Conservation (phyloP, 2,888 invertebrate species). For the Campoletis raptor region DNA sequence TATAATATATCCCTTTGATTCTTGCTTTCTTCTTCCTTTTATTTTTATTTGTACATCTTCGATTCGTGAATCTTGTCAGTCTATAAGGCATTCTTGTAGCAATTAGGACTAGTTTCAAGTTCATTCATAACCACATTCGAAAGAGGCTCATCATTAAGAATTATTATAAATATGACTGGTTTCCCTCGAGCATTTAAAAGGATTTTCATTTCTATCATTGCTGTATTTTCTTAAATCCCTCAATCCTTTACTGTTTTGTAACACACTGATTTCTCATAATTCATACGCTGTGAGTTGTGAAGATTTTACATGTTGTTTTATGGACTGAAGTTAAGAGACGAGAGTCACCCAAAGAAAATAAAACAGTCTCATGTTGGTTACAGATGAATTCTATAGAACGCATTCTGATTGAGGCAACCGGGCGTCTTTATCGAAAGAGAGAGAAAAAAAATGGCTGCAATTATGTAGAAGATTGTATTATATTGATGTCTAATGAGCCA, state of each 20-base stretch:
- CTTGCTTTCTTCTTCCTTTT: slow-evolving; percentile 51
- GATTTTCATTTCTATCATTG: not conserved
- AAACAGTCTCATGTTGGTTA: slow-evolving; percentile 24
- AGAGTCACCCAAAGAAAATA: slow-evolving; percentile 27
- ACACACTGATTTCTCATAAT: not conserved
- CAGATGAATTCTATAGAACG: slow-evolving; percentile 64
- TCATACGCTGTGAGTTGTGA: not conserved
- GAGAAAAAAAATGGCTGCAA: slow-evolving; percentile 18
- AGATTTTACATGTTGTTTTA: not conserved
- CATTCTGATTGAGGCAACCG: slow-evolving; percentile 66
- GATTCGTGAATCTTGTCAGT: slow-evolving; percentile 7
- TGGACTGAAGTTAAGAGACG: not conserved
- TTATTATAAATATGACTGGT: slow-evolving; percentile 8
- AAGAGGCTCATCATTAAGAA: slow-evolving; percentile 22
- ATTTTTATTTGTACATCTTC: not conserved
- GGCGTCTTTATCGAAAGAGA: slow-evolving; percentile 18
- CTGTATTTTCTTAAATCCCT: not conserved
- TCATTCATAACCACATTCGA: slow-evolving; percentile 28
- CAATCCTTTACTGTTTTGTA: not conserved
- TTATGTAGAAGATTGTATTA: slow-evolving; percentile 66
- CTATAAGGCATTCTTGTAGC: slow-evolving; percentile 48
- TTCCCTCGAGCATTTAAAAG: not conserved
- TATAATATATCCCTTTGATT: slow-evolving; percentile 61
- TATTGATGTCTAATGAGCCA: slow-evolving; percentile 75
- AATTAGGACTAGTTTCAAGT: slow-evolving; percentile 48